Percentiles rank a stretch among this genome's conserved stretches.
Conservation (phyloP, 2,113 vertebrate species). For the Delphinus delphis region DNA sequence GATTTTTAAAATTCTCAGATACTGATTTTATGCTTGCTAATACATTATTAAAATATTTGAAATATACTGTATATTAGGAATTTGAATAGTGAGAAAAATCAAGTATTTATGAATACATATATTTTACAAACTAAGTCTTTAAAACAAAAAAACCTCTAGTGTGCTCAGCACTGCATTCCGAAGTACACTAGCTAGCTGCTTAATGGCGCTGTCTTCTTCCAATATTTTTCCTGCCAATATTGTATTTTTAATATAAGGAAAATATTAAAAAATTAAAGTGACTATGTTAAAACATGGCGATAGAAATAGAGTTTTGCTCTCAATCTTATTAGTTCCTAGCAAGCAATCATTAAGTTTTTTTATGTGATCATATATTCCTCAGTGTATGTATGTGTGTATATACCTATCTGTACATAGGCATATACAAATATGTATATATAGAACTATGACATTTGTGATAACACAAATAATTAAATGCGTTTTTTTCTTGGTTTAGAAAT, state of each 20-base stretch:
- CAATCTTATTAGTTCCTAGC: background rate
- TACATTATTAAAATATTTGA: background rate
- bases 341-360: background rate
- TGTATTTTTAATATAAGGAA: background rate
- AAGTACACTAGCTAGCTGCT: background rate
- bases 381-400: too few relatives aligned
- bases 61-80: background rate
- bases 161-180: background rate
- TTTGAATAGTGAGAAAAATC: background rate
- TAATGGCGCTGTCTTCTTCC: background rate
- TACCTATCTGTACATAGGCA: background rate
- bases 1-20: background rate
- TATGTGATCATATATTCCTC: background rate
- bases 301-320: background rate
- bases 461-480: background rate
- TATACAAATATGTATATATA: background rate
- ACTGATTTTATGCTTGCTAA: background rate
- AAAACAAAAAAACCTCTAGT: background rate
- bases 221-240: background rate
- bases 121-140: background rate
- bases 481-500: slow-evolving; percentile 41
- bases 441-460: background rate
- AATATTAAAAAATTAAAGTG: slow-evolving; percentile 4
- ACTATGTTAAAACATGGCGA: background rate
- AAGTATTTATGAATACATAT: background rate